A percentile compares a stretch with the other conserved stretches of the same genome.
These are phyloP conservation scores for Melopsittacus undulatus DNA, from an alignment of 2,797 vertebrate species.

Conservation along the genomic window DNA sequence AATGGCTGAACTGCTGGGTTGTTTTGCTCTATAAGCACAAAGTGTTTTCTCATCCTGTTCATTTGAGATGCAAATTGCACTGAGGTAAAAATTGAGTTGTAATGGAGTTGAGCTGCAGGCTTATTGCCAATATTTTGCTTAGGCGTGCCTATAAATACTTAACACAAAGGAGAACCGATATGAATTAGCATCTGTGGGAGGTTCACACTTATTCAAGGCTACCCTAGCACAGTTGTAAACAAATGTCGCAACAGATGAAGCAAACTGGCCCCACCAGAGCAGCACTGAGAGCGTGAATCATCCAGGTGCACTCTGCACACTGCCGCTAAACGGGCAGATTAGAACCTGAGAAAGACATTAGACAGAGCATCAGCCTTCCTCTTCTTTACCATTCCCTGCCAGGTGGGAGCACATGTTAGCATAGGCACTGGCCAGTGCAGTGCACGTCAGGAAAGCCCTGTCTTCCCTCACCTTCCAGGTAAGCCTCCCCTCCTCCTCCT, in stretches of 20 bases:
- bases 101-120: neutral
- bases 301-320: neutral
- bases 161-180: constrained; percentile 37
- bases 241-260: neutral
- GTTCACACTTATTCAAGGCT: neutral
- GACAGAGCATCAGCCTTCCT: neutral
- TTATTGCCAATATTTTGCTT: constrained; percentile 42
- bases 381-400: neutral
- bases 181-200: constrained; percentile 45
- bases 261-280: constrained; percentile 9
- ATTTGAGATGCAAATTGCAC: neutral
- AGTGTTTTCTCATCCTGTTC: neutral
- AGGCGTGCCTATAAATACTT: constrained; percentile 45
- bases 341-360: neutral
- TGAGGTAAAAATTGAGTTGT: neutral
- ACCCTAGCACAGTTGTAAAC: constrained; percentile 17
- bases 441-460: neutral
- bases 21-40: neutral
- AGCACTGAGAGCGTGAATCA: neutral
- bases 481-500: neutral
- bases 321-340: neutral
- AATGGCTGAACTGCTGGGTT: neutral
- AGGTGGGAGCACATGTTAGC: neutral
- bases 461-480: neutral
- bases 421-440: rapidly evolving